Evolutionary conservation across 2,888 invertebrate species (phyloP), one percentile per base, ranked within the genome.

Genomic region (Drosophila percnosoma): DNA sequence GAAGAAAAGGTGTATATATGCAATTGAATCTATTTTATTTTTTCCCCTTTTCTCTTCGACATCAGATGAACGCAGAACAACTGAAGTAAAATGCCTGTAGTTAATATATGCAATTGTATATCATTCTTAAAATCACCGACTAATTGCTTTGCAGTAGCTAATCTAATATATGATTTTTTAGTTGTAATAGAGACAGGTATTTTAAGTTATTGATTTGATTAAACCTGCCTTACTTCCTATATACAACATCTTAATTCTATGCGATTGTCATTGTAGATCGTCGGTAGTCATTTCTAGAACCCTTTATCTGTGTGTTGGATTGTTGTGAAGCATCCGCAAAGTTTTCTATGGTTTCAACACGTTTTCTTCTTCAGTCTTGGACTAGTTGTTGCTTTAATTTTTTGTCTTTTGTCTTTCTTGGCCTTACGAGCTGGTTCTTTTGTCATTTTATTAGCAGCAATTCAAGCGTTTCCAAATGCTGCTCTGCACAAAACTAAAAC

Each of bases 391-490:
- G 69, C n/a, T 55, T 55, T 27, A 38, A 38, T 38, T 55, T 38
- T 8, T 45, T 45, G 45, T 45, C 36, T 55, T 38, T 55, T 55
- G 38, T 55, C 38, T 55, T 55, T 55, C 27, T 29, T 55, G 55
- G 38, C 27, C n/a, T 38, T 55, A 27, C 38, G n/a, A 55, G 54
- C 36, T 36, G 53, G 34, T 76, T 73, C 78, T 78, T 63, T 78
- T 80, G 81, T 80, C 67, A 65, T 57, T 63, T 80, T 76, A 80
- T 79, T 70, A 81, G 62, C 78, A 38, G 29, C 54, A 18, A 18
- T 74, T 79, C 55, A 68, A 77, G 66, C 76, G 68, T 64, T 75
- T 55, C 67, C 68, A 68, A 78, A 64, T 48, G 78, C 58, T 48
- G 78, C 61, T 63, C 52, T 58, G 53, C 38, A 70, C 48, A 59